Evolutionary conservation across 2,888 invertebrate genomes (phyloP), one percentile per base, ranked within the genome.

Genomic region (Tenthredo scrophulariae): DNA sequence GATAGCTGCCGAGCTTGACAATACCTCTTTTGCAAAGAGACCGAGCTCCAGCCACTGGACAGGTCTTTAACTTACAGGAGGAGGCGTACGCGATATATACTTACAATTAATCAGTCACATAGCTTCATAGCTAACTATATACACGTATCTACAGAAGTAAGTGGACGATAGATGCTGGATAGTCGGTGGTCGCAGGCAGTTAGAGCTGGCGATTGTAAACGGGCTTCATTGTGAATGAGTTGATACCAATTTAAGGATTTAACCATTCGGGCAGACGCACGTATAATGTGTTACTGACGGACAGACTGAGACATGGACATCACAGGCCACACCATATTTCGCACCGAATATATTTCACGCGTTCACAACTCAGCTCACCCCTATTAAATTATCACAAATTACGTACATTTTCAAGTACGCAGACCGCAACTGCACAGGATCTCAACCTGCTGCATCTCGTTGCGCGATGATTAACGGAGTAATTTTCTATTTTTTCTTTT

Each of bases 161-260:
- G 83, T 83, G 83, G 83, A 83, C 67, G 83, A 80, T 80, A 22
- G 58, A 62, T 58, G 62, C 33, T 67, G 50, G 70, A 67, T 67
- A 83, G 83, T 70, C 83, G 67, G 83, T 83, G 83, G 83, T 50
- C 33, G 88, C 87, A 88, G 85, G 89, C 90, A 91, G 91, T 91
- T 91, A 91, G 88, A 90, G 88, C 87, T 89, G 87, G 88, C 91
- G 90, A 92, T 92, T 91, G 90, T 91, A 91, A 92, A 91, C 92
- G 91, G 90, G 90, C 90, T 89, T 92, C 92, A 93, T 93, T 93
- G 93, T 92, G 89, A 90, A 91, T 89, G 92, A 92, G 92, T 93
- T 92, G 91, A 90, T 91, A 91, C 90, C 92, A 92, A 92, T 93
- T 93, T 92, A 91, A 90, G 91, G 90, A 91, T 90, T 90, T 91